Evolutionary conservation across 2,888 invertebrate species (phyloP), one percentile per base, ranked within the genome.

Genomic region (Diadegma fenestrale): DNA sequence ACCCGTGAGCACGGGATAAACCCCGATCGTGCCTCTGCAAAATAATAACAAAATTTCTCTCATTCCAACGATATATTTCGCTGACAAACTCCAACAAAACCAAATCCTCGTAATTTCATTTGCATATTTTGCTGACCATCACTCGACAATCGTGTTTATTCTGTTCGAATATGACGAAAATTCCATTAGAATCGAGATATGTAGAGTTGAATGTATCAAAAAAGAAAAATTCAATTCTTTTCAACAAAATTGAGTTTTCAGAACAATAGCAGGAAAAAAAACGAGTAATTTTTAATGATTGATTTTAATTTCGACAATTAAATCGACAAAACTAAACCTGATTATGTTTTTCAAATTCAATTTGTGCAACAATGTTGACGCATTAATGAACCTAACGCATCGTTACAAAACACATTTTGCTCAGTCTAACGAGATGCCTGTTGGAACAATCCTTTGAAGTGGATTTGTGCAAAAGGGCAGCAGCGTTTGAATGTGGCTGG

Each of bases 401-500:
- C 19, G 33, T 68, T 45, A 43, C 8, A 19, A n/a, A n/a, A 68
- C 26, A 43, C 3, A 26, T 30, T 30, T 10, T 4, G 6, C n/a
- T 14, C 6, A 30, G 48, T 33, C 33, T 33, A 30, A 48, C 48
- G 30, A 48, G 48, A 22, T 19, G n/a, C 33, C 5, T 33, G 69
- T 48, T 71, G n/a, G 45, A 33, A 48, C 30, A 33, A 71, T 51
- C 12, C 48, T 22, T 30, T 48, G n/a, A 30, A 71, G 51, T 71
- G 69, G 69, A 71, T 71, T 51, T 48, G 69, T 30, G 51, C 48
- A 71, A 33, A 51, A n/a, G 48, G 30, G 26, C 12, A 26, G 45
- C 41, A 68, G 45, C 26, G 17, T 30, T 68, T 63, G 76, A 51
- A 14, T 58, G 48, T 51, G 76, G 72, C 51, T 66, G 17, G 72